These are phyloP conservation scores for Nothura maculosa DNA, from an alignment of 2,797 vertebrate genomes.

Conservation along the genomic window DNA sequence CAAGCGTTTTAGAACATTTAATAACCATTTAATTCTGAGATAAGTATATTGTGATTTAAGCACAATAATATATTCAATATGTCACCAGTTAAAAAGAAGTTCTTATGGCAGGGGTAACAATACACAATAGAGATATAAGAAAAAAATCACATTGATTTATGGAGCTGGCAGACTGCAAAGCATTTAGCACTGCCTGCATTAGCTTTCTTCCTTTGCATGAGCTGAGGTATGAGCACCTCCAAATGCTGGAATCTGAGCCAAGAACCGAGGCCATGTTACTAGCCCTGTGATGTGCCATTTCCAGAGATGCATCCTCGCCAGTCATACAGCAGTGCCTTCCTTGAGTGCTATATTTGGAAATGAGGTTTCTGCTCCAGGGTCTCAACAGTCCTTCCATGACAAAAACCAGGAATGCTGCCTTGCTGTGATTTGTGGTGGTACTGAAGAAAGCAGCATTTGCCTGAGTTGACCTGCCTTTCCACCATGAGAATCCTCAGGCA, in stretches of 20 bases:
- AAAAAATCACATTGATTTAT: neutral
- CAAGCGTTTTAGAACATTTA: constrained; percentile 77
- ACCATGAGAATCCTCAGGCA: neutral
- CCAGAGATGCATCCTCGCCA: neutral
- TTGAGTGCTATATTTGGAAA: constrained; percentile 63
- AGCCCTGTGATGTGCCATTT: constrained; percentile 1
- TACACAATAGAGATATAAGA: neutral
- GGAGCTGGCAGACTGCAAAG: constrained; percentile 33
- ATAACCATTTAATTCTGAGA: constrained; percentile 75
- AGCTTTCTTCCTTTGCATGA: constrained; percentile 25
- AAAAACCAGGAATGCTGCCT: constrained; percentile 41
- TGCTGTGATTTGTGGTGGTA: neutral
- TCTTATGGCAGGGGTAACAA: neutral
- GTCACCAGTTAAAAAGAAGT: constrained; percentile 53
- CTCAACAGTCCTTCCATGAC: neutral
- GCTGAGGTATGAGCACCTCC: constrained; percentile 39
- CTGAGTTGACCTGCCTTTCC: neutral
- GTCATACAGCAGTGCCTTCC: neutral
- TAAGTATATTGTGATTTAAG: constrained; percentile 61
- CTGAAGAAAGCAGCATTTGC: neutral
- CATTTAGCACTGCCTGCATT: constrained; percentile 30
- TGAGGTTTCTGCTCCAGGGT: constrained; percentile 56
- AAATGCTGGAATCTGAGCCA: neutral
- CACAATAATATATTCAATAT: constrained; percentile 54
- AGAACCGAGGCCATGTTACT: constrained; percentile 22